Evolutionary conservation across 2,888 invertebrate species (phyloP), one percentile per base, ranked within the genome.

Genomic region (Eristalis intricaria): DNA sequence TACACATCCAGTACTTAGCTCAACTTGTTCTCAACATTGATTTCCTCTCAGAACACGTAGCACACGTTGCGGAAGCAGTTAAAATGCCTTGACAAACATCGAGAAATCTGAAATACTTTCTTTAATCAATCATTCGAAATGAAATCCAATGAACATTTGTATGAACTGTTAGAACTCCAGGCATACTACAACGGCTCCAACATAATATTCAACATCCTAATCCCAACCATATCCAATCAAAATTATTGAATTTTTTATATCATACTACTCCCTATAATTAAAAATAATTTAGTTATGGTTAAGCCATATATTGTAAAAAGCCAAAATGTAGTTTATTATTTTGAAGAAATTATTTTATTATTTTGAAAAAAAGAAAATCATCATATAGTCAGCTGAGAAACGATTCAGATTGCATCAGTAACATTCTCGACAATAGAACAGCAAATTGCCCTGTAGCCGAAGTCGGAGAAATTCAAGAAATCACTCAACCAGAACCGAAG

Each of bases 61-160:
- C 61, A 61, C 22, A 80, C 40, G 65, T 80, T 22, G 65, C 73
- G 7, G 73, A 80, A 73, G 40, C 71, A 4, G 40, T 80, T 43
- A 19, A 73, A 2, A 66, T 73, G 61, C 35, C 79, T 8, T 19
- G 29, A 73, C 2, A 60, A 79, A 64, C 11, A 73, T 56, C 56
- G 38, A 22, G 78, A 69, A 73, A 84, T 78, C 23, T 40, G 60
- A 26, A 58, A 78, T 15, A 64, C 32, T 26, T 74, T 84, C 23
- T 23, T 13, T 13, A 60, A 65, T 15, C 78, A 84, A 61, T 78
- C 56, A 63, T 35, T 84, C 15, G 38, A 73, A 40, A 64, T 56
- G 8, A 64, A 64, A 38, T 84, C 84, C 4, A 26, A 78, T n/a
- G 74, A 84, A 40, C 74, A 84, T 4, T 56, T 84, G 26, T 79